Conservation (phyloP, 1,140 invertebrate genomes). For the Conopomorpha cramerella region DNA sequence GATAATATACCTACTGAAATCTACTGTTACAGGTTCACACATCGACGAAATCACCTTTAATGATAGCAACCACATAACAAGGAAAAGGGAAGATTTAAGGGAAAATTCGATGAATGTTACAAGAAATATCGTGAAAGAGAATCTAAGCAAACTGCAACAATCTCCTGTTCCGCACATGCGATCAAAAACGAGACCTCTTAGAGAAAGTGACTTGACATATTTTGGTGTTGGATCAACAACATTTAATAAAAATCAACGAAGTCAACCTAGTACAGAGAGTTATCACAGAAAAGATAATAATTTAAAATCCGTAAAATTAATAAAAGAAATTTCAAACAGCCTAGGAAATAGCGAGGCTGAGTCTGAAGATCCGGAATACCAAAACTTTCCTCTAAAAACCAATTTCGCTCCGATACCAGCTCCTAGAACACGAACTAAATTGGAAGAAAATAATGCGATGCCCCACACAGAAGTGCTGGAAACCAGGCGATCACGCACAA, state of each 20-base stretch:
- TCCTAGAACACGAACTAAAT: conserved; percentile 29
- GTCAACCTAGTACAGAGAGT: background rate
- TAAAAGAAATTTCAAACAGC: conserved; percentile 38
- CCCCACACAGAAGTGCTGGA: conserved; percentile 4
- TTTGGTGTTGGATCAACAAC: conserved; percentile 28
- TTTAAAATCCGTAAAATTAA: conserved; percentile 15
- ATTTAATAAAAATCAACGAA: conserved; percentile 8
- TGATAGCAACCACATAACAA: conserved; percentile 2
- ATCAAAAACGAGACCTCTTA: conserved; percentile 33
- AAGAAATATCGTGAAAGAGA: no score
- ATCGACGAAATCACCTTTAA: conserved; percentile 7
- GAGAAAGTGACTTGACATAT: conserved; percentile 39
- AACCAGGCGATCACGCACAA: conserved; percentile 13
- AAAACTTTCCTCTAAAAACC: conserved; percentile 30
- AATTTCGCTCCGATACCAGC: conserved; percentile 24
- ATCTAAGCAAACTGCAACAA: conserved; percentile 3
- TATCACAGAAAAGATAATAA: conserved; percentile 4
- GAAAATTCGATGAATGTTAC: no score
- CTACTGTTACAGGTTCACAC: conserved; percentile 19
- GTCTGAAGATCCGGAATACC: conserved; percentile 43
- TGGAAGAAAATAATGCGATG: conserved; percentile 20
- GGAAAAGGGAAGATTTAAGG: conserved; percentile 2
- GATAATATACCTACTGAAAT: conserved; percentile 1
- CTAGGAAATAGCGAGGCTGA: conserved; percentile 42
- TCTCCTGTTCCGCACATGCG: conserved; percentile 13